phyloP scores from a whole-genome alignment of 2,888 invertebrate genomes.

The Actias luna region DNA sequence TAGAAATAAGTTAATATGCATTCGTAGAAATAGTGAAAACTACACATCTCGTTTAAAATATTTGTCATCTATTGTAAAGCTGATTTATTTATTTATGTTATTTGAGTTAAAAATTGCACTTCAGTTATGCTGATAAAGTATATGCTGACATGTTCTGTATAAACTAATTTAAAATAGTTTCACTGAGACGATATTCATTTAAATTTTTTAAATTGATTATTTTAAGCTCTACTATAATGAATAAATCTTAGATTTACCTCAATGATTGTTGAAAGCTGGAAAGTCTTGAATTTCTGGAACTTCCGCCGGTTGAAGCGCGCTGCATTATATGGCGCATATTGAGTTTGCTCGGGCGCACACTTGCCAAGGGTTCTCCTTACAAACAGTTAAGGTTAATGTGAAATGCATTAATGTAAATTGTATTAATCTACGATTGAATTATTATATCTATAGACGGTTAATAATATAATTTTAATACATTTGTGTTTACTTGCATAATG shows the following conservation, averaged over 20 bases:
- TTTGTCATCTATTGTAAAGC: too few species aligned
- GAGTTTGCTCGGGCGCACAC: constrained; percentile 26
- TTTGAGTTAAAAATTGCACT: too few species aligned
- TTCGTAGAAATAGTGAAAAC: too few species aligned
- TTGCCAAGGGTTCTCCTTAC: constrained; percentile 20
- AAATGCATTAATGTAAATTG: neutral
- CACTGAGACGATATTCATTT: too few species aligned
- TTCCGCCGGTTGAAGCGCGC: constrained; percentile 54
- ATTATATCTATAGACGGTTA: neutral
- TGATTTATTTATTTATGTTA: too few species aligned
- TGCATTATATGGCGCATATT: constrained; percentile 45
- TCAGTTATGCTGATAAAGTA: too few species aligned
- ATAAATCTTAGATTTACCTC: constrained; percentile 41
- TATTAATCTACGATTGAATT: too few species aligned
- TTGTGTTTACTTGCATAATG: neutral
- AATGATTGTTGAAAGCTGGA: constrained; percentile 65
- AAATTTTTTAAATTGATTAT: neutral
- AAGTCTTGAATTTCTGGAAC: constrained; percentile 58
- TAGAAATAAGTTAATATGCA: too few species aligned
- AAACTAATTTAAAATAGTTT: too few species aligned
- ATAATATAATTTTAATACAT: neutral
- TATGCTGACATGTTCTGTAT: too few species aligned
- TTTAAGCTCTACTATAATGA: neutral
- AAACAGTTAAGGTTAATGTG: neutral
- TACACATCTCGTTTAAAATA: too few species aligned